Conservation (phyloP, 2,797 vertebrate species). For the Xiphophorus birchmanni region DNA sequence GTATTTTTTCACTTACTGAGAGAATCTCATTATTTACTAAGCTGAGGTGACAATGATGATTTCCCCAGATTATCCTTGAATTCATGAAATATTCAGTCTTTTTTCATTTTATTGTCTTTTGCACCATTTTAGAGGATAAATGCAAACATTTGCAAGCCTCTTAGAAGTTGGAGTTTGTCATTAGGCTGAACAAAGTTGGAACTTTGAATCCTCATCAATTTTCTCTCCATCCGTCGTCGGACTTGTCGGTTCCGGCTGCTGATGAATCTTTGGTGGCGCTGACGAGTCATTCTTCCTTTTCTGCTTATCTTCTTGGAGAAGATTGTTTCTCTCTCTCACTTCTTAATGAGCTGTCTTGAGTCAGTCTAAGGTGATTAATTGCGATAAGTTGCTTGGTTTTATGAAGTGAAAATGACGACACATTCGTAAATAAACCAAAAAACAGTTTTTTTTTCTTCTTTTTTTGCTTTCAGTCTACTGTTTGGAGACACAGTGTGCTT, state of each 20-base stretch:
- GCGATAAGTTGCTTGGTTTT: constrained; percentile 42
- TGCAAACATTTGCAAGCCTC: constrained; percentile 8
- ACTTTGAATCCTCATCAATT: constrained; percentile 54
- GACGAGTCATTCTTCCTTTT: constrained; percentile 29
- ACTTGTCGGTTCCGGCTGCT: constrained; percentile 49
- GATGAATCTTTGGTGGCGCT: constrained; percentile 32
- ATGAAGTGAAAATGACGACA: constrained; percentile 31
- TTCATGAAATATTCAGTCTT: not conserved
- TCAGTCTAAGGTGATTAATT: constrained; percentile 62
- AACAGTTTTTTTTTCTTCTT: constrained; percentile 1
- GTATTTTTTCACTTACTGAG: not conserved
- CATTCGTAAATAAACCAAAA: constrained; percentile 10
- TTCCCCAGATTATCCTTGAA: constrained; percentile 20
- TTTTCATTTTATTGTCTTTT: constrained; percentile 12
- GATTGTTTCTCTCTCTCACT: constrained; percentile 22
- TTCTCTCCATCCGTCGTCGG: constrained; percentile 32
- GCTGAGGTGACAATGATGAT: not conserved
- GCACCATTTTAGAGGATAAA: constrained; percentile 20
- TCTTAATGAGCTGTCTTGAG: constrained; percentile 48
- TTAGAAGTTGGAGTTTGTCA: constrained; percentile 29
- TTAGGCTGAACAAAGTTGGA: constrained; percentile 37
- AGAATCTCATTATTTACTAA: not conserved
- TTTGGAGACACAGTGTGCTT: constrained; percentile 24
- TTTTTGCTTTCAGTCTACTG: constrained; percentile 18
- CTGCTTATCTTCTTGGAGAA: constrained; percentile 46